Conservation (phyloP, 2,113 vertebrate species). For the Callospermophilus lateralis region DNA sequence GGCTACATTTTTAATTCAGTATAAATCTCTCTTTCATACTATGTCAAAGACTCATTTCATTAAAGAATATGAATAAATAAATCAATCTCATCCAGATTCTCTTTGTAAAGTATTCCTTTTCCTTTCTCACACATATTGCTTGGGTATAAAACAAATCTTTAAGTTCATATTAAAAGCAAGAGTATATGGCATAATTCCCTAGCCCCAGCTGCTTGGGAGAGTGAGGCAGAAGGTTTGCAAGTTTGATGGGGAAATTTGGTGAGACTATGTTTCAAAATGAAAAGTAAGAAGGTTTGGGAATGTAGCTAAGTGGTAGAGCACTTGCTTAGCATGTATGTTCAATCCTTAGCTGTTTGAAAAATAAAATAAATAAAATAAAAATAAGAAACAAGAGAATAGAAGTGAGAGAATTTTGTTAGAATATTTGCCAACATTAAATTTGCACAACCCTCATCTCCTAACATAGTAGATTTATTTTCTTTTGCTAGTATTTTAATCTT, state of each 20-base stretch:
- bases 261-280: background rate
- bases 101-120: background rate
- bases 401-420: background rate
- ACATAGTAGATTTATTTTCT: background rate
- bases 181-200: background rate
- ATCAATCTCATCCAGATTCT: background rate
- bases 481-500: background rate
- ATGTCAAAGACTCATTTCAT: background rate
- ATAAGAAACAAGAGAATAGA: background rate
- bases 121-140: background rate
- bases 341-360: background rate
- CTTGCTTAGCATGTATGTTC: background rate
- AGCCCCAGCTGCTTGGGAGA: no score
- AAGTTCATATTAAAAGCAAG: background rate
- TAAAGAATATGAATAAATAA: background rate
- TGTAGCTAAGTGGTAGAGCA: background rate
- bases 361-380: background rate
- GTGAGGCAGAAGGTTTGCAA: background rate
- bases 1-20: background rate
- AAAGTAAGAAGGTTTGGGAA: background rate
- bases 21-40: background rate
- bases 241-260: background rate
- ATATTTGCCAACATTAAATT: conserved; percentile 14
- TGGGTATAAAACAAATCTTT: background rate
- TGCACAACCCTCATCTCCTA: background rate